These are phyloP conservation scores for Vulpes ferrilata DNA, from an alignment of 2,113 vertebrate genomes.

Conservation along the genomic window DNA sequence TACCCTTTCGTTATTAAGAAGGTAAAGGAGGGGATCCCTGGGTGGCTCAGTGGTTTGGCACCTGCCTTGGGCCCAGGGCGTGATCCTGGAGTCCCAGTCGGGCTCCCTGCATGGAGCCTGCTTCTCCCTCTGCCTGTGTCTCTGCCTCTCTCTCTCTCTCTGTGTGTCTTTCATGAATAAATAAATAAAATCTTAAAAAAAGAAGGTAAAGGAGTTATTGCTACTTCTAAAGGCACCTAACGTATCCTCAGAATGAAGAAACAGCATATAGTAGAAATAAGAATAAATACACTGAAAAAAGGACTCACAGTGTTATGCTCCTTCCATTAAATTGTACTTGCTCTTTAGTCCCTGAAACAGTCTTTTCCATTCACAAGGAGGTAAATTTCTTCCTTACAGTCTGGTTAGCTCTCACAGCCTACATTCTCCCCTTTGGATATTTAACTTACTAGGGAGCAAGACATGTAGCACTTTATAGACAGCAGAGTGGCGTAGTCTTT, in stretches of 20 bases:
- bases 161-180: too few species aligned
- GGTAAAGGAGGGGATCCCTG: not conserved
- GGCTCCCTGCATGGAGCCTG: too few species aligned
- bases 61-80: too few species aligned
- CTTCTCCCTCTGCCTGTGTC: too few species aligned
- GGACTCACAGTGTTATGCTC: not conserved
- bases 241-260: conserved; percentile 13
- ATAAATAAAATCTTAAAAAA: not conserved
- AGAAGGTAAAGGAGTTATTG: not conserved
- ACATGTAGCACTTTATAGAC: not conserved
- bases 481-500: not conserved
- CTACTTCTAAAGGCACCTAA: conserved; percentile 19
- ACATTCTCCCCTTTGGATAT: not conserved
- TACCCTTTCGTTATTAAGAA: not conserved
- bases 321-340: conserved; percentile 47
- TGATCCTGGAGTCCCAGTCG: too few species aligned
- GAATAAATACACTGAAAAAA: conserved; percentile 40
- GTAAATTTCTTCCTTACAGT: conserved; percentile 39
- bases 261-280: not conserved
- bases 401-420: not conserved
- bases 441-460: conserved; percentile 37
- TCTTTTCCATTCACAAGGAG: not conserved
- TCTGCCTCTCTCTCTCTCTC: too few species aligned
- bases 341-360: conserved; percentile 47
- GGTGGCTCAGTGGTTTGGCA: too few species aligned